phyloP scores from a whole-genome alignment of 2,113 vertebrate genomes.

The Callaeas wilsoni region DNA sequence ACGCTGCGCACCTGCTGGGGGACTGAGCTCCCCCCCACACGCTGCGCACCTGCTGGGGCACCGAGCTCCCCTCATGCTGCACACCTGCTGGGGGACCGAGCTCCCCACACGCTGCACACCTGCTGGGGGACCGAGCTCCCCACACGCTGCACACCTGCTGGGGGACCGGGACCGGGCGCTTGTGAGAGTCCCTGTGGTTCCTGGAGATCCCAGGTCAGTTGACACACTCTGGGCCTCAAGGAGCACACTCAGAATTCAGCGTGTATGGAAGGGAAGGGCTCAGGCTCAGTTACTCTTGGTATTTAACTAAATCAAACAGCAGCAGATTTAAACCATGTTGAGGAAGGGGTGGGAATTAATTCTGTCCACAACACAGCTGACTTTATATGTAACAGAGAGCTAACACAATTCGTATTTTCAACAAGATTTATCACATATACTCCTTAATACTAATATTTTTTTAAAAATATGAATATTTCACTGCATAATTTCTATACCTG shows the following conservation, averaged over 20 bases:
- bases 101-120: too few relatives aligned
- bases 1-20: too few relatives aligned
- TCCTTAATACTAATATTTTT: not conserved
- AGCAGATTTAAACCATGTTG: not conserved
- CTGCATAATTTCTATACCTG: not conserved
- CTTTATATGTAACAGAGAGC: not conserved
- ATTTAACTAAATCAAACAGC: not conserved
- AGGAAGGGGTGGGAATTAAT: not conserved
- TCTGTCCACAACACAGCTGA: not conserved
- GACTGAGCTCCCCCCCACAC: too few relatives aligned
- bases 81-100: too few relatives aligned
- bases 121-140: too few relatives aligned
- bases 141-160: too few relatives aligned
- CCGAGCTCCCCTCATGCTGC: too few relatives aligned
- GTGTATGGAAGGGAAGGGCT: not conserved
- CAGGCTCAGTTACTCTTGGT: not conserved
- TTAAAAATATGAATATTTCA: not conserved
- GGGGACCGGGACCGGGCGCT: not conserved
- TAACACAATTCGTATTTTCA: not conserved
- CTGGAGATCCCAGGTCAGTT: not conserved
- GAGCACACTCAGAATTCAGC: not conserved
- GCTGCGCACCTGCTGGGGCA: too few relatives aligned
- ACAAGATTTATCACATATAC: not conserved
- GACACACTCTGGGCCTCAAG: too few relatives aligned
- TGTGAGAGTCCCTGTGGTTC: accelerated